Evolutionary conservation across 2,797 vertebrate genomes (phyloP).

Genomic region (Australoheros facetus): DNA sequence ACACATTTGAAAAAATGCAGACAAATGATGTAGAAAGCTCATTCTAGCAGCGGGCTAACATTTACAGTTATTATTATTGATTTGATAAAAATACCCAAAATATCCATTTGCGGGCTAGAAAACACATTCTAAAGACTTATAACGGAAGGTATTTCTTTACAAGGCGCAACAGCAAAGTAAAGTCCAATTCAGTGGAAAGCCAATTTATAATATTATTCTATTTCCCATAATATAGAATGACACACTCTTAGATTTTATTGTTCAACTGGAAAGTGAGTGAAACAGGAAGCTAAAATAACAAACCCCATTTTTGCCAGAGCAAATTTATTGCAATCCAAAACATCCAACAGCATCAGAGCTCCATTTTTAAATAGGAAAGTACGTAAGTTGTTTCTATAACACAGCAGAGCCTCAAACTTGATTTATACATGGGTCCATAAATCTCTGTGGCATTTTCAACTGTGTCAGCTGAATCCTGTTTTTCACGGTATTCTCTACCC

Average conservation of each 20-base stretch:
- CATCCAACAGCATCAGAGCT: conserved; percentile 55
- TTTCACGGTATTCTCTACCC: conserved; percentile 68
- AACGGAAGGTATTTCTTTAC: conserved; percentile 56
- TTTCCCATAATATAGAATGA: conserved; percentile 75
- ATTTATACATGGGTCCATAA: conserved; percentile 73
- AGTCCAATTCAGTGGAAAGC: conserved; percentile 56
- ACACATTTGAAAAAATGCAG: neutral
- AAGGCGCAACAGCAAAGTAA: conserved; percentile 37
- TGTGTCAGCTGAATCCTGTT: conserved; percentile 77
- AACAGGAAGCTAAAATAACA: conserved; percentile 78
- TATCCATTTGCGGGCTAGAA: conserved; percentile 26
- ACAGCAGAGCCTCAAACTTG: conserved; percentile 50
- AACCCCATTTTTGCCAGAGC: conserved; percentile 56
- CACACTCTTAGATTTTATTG: conserved; percentile 69
- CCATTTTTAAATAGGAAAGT: conserved; percentile 64
- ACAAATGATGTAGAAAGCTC: neutral
- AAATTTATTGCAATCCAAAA: conserved; percentile 74
- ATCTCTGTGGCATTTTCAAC: conserved; percentile 75
- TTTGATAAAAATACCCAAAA: conserved; percentile 48
- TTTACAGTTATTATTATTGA: conserved; percentile 24
- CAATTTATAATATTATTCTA: conserved; percentile 70
- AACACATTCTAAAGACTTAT: conserved; percentile 42
- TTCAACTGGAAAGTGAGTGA: conserved; percentile 68
- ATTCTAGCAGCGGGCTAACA: neutral
- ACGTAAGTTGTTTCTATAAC: conserved; percentile 60